These are phyloP conservation scores for Pogoniulus pusillus DNA, from an alignment of 2,797 vertebrate genomes.

Conservation along the genomic window DNA sequence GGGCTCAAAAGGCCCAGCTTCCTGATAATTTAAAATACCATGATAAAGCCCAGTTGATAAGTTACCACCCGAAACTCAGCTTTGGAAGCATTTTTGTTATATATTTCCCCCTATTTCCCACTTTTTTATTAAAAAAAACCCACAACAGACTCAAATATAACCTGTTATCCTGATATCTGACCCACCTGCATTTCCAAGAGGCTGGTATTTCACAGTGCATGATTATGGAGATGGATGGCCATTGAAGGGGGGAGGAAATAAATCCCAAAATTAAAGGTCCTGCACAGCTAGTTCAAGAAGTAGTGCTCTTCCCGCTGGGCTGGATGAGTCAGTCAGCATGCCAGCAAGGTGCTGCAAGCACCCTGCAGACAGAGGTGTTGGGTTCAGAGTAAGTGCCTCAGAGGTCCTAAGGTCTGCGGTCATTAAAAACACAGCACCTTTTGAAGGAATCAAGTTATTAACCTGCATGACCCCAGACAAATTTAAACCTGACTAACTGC, in stretches of 20 bases:
- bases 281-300: neutral
- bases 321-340: rapidly evolving
- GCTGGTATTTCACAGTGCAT: neutral
- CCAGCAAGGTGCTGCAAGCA: neutral
- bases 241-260: neutral
- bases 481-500: slow-evolving; percentile 39
- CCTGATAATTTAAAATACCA: neutral
- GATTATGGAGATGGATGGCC: neutral
- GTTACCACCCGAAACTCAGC: neutral
- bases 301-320: neutral
- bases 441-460: slow-evolving; percentile 52
- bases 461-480: slow-evolving; percentile 19
- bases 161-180: neutral
- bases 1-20: neutral
- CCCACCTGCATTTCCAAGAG: neutral
- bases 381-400: neutral
- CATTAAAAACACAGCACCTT: slow-evolving; percentile 43
- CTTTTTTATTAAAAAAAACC: neutral
- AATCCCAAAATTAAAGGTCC: neutral
- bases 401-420: neutral
- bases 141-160: neutral
- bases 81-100: neutral
- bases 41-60: neutral
- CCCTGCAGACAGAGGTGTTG: neutral
- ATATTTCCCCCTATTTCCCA: neutral